Conservation (phyloP, 2,888 invertebrate species). For the Troglohyphantes excavatus region DNA sequence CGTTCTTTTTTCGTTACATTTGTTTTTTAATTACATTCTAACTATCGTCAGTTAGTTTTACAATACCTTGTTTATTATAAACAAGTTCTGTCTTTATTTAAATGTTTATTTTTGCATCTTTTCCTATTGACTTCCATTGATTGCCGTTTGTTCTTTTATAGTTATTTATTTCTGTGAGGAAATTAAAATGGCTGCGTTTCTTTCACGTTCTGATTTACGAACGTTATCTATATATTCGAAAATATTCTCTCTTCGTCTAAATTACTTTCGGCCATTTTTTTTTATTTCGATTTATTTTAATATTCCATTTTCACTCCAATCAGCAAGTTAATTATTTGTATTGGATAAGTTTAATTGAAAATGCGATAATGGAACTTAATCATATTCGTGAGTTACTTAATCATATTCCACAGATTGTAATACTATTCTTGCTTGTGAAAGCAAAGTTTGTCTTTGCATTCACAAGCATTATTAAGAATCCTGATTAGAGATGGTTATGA, state of each 20-base stretch:
- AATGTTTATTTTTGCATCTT: conserved; percentile 48
- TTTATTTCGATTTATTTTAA: too few relatives aligned
- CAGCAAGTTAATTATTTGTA: too few relatives aligned
- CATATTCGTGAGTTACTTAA: too few relatives aligned
- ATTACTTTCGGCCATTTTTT: conserved; percentile 49
- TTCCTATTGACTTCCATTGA: conserved; percentile 38
- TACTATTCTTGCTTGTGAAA: too few relatives aligned
- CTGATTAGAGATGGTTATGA: too few relatives aligned
- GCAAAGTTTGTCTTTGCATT: too few relatives aligned
- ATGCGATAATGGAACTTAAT: too few relatives aligned
- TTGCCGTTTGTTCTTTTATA: neutral
- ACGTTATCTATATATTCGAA: conserved; percentile 61
- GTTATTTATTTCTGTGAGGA: conserved; percentile 42
- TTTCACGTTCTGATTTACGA: conserved; percentile 45
- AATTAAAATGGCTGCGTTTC: conserved; percentile 57
- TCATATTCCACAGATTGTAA: too few relatives aligned
- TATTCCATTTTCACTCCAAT: too few relatives aligned
- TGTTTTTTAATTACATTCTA: conserved; percentile 16
- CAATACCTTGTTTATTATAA: conserved; percentile 14
- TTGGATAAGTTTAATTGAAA: too few relatives aligned
- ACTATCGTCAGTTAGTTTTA: conserved; percentile 16
- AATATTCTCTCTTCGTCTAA: conserved; percentile 8
- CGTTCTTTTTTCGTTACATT: conserved; percentile 20
- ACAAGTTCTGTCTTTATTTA: conserved; percentile 47
- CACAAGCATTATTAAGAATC: too few relatives aligned